Percentiles rank a stretch among this genome's conserved stretches.
phyloP scores from a whole-genome alignment of 2,888 invertebrate genomes.

The Andrena bucephala region DNA sequence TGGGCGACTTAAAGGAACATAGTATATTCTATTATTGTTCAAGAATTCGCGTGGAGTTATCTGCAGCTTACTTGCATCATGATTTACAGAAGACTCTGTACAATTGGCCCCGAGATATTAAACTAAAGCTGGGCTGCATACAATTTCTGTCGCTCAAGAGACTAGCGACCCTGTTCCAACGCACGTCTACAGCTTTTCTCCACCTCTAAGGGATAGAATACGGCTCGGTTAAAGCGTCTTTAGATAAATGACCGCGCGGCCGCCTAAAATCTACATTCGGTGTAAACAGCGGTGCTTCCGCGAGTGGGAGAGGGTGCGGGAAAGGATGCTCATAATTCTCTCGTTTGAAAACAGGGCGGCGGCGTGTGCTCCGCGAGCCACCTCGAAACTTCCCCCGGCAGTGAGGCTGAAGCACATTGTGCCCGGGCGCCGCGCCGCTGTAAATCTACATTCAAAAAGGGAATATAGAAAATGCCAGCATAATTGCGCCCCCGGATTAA shows the following conservation, averaged over 20 bases:
- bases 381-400: slow-evolving; percentile 45
- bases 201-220: slow-evolving; percentile 28
- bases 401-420: slow-evolving; percentile 62
- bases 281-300: slow-evolving; percentile 58
- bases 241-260: slow-evolving; percentile 38
- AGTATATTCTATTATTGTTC: too few species aligned
- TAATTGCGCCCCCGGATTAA: slow-evolving; percentile 67
- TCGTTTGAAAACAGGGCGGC: slow-evolving; percentile 44
- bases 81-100: background rate
- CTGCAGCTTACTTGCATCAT: too few species aligned
- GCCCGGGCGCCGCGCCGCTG: slow-evolving; percentile 43
- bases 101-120: background rate
- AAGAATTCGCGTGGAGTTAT: too few species aligned
- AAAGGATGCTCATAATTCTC: slow-evolving; percentile 65
- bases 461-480: slow-evolving; percentile 66
- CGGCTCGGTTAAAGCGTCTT: slow-evolving; percentile 53
- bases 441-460: slow-evolving; percentile 67
- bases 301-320: background rate
- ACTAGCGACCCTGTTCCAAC: background rate
- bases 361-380: slow-evolving; percentile 1
- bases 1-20: too few species aligned
- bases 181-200: background rate
- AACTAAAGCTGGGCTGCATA: background rate
- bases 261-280: slow-evolving; percentile 64
- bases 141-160: background rate